Conservation (phyloP, 2,888 invertebrate species). For the Ferdinandea cuprea region DNA sequence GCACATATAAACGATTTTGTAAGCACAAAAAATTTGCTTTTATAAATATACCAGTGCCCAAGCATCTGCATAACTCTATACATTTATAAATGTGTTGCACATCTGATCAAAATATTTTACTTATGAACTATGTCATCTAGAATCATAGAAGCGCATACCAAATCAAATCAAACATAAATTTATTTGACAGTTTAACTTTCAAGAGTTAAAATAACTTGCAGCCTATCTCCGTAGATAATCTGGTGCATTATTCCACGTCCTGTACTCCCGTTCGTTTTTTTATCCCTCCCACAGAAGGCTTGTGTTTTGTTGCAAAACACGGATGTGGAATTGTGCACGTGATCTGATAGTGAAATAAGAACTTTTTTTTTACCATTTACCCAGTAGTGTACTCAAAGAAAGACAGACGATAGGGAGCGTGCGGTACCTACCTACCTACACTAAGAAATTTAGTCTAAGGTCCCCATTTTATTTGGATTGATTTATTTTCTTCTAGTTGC, state of each 20-base stretch:
- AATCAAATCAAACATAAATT: conserved; percentile 66
- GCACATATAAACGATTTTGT: too few relatives aligned
- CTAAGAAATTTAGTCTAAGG: conserved; percentile 68
- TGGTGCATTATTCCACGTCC: conserved; percentile 72
- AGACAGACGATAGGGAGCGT: conserved; percentile 61
- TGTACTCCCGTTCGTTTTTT: conserved; percentile 64
- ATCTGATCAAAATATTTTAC: too few relatives aligned
- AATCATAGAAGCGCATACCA: conserved; percentile 28
- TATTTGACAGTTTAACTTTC: conserved; percentile 58
- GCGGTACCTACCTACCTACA: conserved; percentile 49
- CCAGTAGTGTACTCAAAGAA: conserved; percentile 68
- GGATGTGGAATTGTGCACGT: conserved; percentile 74
- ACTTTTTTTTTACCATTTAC: conserved; percentile 70
- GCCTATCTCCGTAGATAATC: conserved; percentile 71
- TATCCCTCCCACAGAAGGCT: conserved; percentile 63
- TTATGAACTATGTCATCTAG: conserved; percentile 12
- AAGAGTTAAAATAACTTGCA: conserved; percentile 68
- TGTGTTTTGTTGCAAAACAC: conserved; percentile 72
- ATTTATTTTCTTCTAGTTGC: conserved; percentile 70
- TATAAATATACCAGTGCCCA: too few relatives aligned
- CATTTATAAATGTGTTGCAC: too few relatives aligned
- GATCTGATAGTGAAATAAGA: conserved; percentile 74
- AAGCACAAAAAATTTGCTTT: too few relatives aligned
- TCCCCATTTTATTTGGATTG: conserved; percentile 73
- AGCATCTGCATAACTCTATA: too few relatives aligned